Conservation (phyloP, 2,888 invertebrate genomes). For the Spodoptera exigua region DNA sequence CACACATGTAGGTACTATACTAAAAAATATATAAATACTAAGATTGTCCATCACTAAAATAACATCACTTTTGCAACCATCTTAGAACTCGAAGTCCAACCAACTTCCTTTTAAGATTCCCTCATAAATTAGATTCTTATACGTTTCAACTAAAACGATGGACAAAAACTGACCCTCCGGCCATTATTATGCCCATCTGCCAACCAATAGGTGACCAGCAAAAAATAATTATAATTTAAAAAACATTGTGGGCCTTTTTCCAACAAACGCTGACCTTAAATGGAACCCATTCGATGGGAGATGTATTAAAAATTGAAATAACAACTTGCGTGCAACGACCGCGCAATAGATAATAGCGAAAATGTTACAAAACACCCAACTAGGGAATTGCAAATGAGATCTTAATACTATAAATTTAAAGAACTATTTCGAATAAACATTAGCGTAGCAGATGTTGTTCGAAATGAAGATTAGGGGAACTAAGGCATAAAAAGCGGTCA, state of each 20-base stretch:
- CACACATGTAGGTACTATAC: too few species aligned
- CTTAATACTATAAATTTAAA: conserved; percentile 83
- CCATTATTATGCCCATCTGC: conserved; percentile 69
- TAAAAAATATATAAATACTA: conserved; percentile 4
- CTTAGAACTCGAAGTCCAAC: conserved; percentile 3
- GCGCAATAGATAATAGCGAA: conserved; percentile 72
- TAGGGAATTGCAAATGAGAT: conserved; percentile 79
- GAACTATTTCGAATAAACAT: conserved; percentile 86
- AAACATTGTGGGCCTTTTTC: conserved; percentile 68
- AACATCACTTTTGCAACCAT: conserved; percentile 29
- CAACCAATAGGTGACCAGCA: conserved; percentile 70
- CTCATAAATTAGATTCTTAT: conserved; percentile 60
- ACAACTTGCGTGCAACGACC: conserved; percentile 82
- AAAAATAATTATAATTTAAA: conserved; percentile 75
- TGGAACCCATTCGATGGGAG: conserved; percentile 78
- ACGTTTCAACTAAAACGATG: conserved; percentile 39
- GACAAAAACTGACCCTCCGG: conserved; percentile 44
- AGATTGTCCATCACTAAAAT: not conserved
- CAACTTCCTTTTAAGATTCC: conserved; percentile 18
- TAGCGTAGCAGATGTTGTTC: conserved; percentile 86
- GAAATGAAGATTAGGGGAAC: conserved; percentile 89
- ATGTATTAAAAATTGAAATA: conserved; percentile 86
- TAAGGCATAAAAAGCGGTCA: conserved; percentile 88
- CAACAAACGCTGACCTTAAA: conserved; percentile 78
- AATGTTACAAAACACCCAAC: conserved; percentile 72